Evolutionary conservation across 2,888 invertebrate genomes (phyloP).

Genomic region (Phortica okadai): DNA sequence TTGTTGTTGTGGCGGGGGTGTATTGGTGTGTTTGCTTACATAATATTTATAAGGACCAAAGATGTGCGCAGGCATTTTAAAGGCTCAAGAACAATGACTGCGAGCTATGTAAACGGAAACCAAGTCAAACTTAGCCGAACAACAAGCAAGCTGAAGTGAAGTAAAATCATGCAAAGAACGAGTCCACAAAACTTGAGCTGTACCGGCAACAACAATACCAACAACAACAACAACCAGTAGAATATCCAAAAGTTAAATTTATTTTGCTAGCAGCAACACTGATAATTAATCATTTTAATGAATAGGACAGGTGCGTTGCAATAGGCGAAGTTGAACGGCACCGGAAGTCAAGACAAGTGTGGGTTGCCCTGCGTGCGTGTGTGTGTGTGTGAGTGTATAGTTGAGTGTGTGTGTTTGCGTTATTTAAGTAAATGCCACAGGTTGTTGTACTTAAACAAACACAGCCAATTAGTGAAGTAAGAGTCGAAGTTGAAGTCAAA

Average conservation of each 20-base stretch:
- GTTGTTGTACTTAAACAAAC: slow-evolving; percentile 48
- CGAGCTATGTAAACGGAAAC: slow-evolving; percentile 24
- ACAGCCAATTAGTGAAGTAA: slow-evolving; percentile 4
- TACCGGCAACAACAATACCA: slow-evolving; percentile 6
- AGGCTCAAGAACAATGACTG: slow-evolving; percentile 1
- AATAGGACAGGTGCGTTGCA: slow-evolving; percentile 62
- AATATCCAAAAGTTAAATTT: slow-evolving; percentile 25
- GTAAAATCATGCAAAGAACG: slow-evolving; percentile 49
- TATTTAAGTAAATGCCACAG: slow-evolving; percentile 54
- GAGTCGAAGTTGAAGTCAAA: neutral
- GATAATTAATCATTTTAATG: slow-evolving; percentile 68
- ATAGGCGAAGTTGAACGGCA: slow-evolving; percentile 1
- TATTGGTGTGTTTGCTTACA: neutral
- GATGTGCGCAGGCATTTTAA: neutral
- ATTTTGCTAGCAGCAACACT: slow-evolving; percentile 37
- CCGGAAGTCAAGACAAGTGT: neutral
- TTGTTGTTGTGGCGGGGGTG: neutral
- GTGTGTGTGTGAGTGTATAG: neutral
- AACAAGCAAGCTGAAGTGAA: slow-evolving; percentile 34
- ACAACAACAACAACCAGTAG: slow-evolving; percentile 16
- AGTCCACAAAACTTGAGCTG: slow-evolving; percentile 43
- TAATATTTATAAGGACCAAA: slow-evolving; percentile 18
- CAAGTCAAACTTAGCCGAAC: neutral
- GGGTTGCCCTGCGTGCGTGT: slow-evolving; percentile 12
- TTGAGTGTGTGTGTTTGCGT: neutral